Evolutionary conservation across 1,140 invertebrate species (phyloP), one percentile per base, ranked within the genome.

Genomic region (Aporrectodea caliginosa): DNA sequence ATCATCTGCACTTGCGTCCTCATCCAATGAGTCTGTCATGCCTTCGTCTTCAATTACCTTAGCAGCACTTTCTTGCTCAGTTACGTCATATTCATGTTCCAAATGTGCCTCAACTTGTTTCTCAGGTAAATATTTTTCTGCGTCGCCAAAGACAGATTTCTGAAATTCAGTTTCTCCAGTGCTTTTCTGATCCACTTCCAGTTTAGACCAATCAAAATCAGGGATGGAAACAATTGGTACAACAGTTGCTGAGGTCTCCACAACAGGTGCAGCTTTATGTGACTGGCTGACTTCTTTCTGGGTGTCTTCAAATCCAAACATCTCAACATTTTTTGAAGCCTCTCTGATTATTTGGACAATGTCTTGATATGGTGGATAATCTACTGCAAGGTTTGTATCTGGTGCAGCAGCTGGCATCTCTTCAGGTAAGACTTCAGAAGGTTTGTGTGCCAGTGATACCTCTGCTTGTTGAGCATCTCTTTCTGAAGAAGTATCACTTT

Each of bases 201-300:
- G 31, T 32, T 74, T 30, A 14, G 33, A 33, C 35, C 2, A 14
- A 80, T 84, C 84, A 12, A 79, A 79, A 69, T 84, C 83, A 14
- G 75, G 16, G 29, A 79, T 79, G 69, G 75, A 81, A 32, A 78
- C 81, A 92, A 92, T 92, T 84, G 93, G 92, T 81, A 91, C 91
- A 43, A 88, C 83, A 72, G 87, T 86, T 75, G 88, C 89, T n/a
- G 89, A 89, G 71, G 84, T 80, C 73, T 85, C 87, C 70, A 82
- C 83, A 29, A 78, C 82, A 29, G 69, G 72, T 74, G 80, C 30
- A 71, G 58, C 91, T 92, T 33, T 31, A 34, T 92, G 89, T 35
- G 92, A 92, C 84, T 92, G 92, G 73, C 91, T 92, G 82, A 91
- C 93, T 83, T 93, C 92, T 31, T 90, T 90, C 84, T 92, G 91